phyloP scores from a whole-genome alignment of 2,888 invertebrate genomes.

The Hypsopygia costalis region DNA sequence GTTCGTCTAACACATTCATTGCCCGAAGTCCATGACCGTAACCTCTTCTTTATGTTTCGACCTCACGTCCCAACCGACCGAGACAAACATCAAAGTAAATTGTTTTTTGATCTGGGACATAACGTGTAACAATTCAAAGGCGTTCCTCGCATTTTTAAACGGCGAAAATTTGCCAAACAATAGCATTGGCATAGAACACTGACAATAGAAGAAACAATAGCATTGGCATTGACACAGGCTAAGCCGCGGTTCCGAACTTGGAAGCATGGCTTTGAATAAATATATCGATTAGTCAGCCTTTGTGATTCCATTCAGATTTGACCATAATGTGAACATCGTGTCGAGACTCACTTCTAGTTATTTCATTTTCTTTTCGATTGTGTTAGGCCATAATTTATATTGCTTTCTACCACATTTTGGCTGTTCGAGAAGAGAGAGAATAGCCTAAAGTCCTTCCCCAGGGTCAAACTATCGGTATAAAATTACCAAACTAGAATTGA shows the following conservation, averaged over 20 bases:
- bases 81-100: slow-evolving; percentile 67
- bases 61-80: slow-evolving; percentile 46
- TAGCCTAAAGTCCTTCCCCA: no score
- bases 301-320: slow-evolving; percentile 13
- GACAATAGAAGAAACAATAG: no score
- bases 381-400: no score
- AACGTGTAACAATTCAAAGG: slow-evolving; percentile 59
- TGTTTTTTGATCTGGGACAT: slow-evolving; percentile 64
- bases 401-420: no score
- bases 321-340: not conserved
- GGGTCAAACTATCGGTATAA: no score
- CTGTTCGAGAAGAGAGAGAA: no score
- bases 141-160: slow-evolving; percentile 40
- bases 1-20: slow-evolving; percentile 47
- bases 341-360: slow-evolving; percentile 6
- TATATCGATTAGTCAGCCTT: slow-evolving; percentile 17
- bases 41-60: slow-evolving; percentile 46
- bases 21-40: slow-evolving; percentile 55
- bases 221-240: slow-evolving; percentile 43
- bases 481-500: no score
- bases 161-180: slow-evolving; percentile 51
- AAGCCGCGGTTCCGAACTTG: slow-evolving; percentile 27
- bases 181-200: slow-evolving; percentile 54
- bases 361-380: slow-evolving; percentile 2
- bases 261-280: slow-evolving; percentile 33